phyloP scores from a whole-genome alignment of 2,113 vertebrate genomes.

The Sander vitreus region DNA sequence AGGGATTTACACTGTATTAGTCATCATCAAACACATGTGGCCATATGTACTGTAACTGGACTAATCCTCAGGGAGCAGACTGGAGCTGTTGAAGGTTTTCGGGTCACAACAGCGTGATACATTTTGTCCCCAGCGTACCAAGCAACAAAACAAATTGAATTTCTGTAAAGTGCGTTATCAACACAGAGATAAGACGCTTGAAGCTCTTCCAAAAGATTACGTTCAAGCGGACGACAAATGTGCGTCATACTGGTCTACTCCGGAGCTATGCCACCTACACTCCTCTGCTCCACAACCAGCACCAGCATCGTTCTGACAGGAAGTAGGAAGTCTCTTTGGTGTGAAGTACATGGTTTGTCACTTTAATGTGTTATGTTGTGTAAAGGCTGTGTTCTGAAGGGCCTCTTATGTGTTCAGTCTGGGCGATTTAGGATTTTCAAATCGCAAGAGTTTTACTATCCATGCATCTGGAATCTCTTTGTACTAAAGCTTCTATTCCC shows the following conservation, averaged over 20 bases:
- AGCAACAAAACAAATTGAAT: constrained; percentile 11
- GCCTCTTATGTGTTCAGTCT: background rate
- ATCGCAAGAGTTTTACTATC: background rate
- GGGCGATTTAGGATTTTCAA: background rate
- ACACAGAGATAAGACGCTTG: constrained; percentile 14
- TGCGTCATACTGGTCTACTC: background rate
- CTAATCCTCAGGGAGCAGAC: background rate
- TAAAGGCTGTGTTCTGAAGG: background rate
- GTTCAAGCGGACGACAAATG: constrained; percentile 28
- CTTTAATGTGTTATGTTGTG: background rate
- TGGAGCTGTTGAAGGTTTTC: background rate
- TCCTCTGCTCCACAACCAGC: background rate
- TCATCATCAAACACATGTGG: background rate
- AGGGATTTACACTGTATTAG: background rate
- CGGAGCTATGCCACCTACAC: background rate
- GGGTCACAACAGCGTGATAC: constrained; percentile 4
- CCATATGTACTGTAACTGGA: background rate
- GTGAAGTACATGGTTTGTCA: background rate
- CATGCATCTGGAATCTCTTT: background rate
- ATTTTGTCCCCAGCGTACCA: background rate
- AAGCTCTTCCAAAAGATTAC: constrained; percentile 10
- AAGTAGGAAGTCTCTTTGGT: background rate
- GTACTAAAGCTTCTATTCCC: background rate
- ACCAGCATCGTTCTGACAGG: background rate
- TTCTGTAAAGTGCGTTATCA: constrained; percentile 23